A percentile compares a stretch with the other conserved stretches of the same genome.
These are phyloP conservation scores for Drosophila parvula DNA, from an alignment of 1,140 invertebrate species.

Conservation along the genomic window DNA sequence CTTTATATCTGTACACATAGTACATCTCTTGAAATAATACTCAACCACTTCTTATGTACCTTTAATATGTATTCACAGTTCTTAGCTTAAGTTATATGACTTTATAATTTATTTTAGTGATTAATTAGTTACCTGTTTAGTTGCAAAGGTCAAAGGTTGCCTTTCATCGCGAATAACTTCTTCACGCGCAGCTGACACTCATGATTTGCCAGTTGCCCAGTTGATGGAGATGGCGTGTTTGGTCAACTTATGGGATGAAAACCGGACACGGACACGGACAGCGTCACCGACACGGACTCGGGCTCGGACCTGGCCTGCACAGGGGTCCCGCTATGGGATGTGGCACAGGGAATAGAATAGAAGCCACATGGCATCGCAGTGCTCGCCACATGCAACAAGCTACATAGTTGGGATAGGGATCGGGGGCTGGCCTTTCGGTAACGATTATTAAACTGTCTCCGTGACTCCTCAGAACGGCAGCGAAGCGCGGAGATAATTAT, in stretches of 20 bases:
- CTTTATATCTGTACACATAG: no score
- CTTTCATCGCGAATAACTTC: slow-evolving; percentile 7
- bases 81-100: neutral
- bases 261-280: slow-evolving; percentile 30
- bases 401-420: neutral
- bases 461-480: slow-evolving; percentile 67
- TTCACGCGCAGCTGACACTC: slow-evolving; percentile 32
- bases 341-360: slow-evolving; percentile 12
- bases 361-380: slow-evolving; percentile 34
- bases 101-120: neutral
- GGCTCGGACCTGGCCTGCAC: neutral
- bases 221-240: slow-evolving; percentile 37
- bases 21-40: neutral
- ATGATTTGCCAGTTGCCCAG: slow-evolving; percentile 12
- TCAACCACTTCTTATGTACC: neutral
- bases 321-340: neutral
- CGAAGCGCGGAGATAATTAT: slow-evolving; percentile 83
- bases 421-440: slow-evolving; percentile 48
- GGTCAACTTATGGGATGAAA: slow-evolving; percentile 25
- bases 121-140: neutral
- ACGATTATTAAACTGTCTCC: slow-evolving; percentile 82
- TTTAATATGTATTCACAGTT: neutral
- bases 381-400: slow-evolving; percentile 59
- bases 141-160: neutral
- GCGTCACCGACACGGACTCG: slow-evolving; percentile 26